Conservation (phyloP, 2,113 vertebrate genomes). For the Sorex araneus region DNA sequence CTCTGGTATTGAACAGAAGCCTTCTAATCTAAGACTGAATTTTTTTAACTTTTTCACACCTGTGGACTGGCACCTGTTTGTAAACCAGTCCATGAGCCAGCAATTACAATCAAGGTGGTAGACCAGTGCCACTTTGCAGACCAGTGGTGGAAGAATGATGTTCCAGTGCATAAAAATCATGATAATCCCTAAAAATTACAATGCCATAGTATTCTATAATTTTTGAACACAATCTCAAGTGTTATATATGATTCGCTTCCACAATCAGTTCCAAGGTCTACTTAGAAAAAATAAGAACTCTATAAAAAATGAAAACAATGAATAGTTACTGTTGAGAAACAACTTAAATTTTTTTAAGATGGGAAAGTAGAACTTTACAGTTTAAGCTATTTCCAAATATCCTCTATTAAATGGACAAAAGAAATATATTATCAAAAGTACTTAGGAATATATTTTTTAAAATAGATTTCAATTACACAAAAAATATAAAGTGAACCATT, state of each 20-base stretch:
- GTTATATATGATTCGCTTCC: slow-evolving; percentile 22
- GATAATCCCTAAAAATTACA: slow-evolving; percentile 40
- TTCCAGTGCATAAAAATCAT: background rate
- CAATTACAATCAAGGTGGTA: no score
- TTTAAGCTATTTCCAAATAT: slow-evolving; percentile 61
- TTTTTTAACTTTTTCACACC: no score
- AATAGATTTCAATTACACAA: background rate
- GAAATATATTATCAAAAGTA: slow-evolving; percentile 30
- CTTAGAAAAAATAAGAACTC: slow-evolving; percentile 56
- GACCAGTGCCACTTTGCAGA: no score
- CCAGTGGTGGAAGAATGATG: no score
- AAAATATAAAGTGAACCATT: slow-evolving; percentile 32
- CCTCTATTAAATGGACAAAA: slow-evolving; percentile 4
- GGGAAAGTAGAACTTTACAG: slow-evolving; percentile 7
- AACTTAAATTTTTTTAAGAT: slow-evolving; percentile 14
- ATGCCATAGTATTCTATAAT: slow-evolving; percentile 22
- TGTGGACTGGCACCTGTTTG: no score
- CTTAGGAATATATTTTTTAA: background rate
- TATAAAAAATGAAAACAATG: slow-evolving; percentile 23
- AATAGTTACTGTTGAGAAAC: slow-evolving; percentile 40
- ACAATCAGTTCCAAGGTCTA: slow-evolving; percentile 26
- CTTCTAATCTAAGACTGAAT: slow-evolving; percentile 5
- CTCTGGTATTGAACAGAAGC: background rate
- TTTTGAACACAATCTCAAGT: slow-evolving; percentile 50
- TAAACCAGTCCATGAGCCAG: no score